phyloP scores from a whole-genome alignment of 2,888 invertebrate genomes.

The Mesodorylaimus sp. region DNA sequence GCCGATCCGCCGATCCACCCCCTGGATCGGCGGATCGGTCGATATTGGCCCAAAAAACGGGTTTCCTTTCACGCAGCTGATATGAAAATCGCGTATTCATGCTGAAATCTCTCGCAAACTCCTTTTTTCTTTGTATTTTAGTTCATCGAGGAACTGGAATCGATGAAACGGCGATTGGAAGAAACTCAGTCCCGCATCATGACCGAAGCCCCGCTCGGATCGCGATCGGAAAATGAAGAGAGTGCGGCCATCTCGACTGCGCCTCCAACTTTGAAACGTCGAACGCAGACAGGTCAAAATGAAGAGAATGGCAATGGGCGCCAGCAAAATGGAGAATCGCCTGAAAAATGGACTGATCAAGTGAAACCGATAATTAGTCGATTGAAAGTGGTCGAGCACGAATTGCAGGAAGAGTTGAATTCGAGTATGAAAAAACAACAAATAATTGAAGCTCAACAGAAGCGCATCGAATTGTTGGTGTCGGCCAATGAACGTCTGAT shows the following conservation, averaged over 20 bases:
- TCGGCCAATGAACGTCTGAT: not conserved
- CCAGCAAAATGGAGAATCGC: too few relatives aligned
- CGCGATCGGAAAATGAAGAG: too few relatives aligned
- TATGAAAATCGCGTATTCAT: too few relatives aligned
- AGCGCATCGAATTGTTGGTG: not conserved
- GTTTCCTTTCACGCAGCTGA: too few relatives aligned
- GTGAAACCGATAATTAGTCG: not conserved
- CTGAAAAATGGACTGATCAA: not conserved
- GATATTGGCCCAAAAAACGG: not conserved
- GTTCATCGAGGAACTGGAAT: constrained; percentile 1
- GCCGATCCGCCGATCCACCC: too few relatives aligned
- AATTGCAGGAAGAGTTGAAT: not conserved
- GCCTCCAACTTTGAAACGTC: too few relatives aligned
- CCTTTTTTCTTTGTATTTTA: not conserved
- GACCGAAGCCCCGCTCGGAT: too few relatives aligned
- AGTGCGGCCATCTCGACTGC: too few relatives aligned
- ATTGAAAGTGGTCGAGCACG: not conserved
- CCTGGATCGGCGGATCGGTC: too few relatives aligned
- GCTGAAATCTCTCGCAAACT: not conserved
- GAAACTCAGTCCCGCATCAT: too few relatives aligned
- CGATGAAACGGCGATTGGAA: constrained; percentile 8
- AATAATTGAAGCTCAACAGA: not conserved
- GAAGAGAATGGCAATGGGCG: too few relatives aligned
- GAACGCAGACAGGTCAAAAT: too few relatives aligned
- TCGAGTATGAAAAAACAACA: not conserved